Evolutionary conservation across 1,140 invertebrate species (phyloP).

Genomic region (Polyergus mexicanus): DNA sequence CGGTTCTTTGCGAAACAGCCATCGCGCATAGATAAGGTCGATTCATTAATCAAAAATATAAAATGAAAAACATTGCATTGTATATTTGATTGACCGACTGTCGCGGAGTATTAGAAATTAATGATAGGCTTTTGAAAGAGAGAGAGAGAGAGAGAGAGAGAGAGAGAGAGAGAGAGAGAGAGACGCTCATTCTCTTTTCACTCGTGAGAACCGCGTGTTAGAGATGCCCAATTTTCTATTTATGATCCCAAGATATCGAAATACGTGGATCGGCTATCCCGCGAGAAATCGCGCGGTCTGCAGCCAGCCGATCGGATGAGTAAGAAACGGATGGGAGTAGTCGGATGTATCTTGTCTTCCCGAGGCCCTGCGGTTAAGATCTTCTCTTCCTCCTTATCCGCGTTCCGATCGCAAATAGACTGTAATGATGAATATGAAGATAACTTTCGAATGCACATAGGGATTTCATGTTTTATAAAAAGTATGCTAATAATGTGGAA

Average conservation of each 20-base stretch:
- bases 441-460: conserved; percentile 37
- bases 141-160: too few relatives aligned
- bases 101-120: not conserved
- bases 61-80: not conserved
- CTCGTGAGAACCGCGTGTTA: conserved; percentile 22
- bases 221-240: conserved; percentile 71
- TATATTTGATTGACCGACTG: too few relatives aligned
- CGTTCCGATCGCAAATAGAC: conserved; percentile 2
- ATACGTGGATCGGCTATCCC: conserved; percentile 76
- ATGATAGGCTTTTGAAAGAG: too few relatives aligned
- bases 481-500: conserved; percentile 10
- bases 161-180: too few relatives aligned
- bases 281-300: conserved; percentile 71
- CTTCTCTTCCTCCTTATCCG: too few relatives aligned
- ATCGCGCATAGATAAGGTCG: not conserved
- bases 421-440: conserved; percentile 12
- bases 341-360: conserved; percentile 64
- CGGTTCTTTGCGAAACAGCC: not conserved
- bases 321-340: conserved; percentile 79
- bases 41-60: not conserved
- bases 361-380: conserved; percentile 30
- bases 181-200: conserved; percentile 25
- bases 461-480: conserved; percentile 33
- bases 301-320: conserved; percentile 78
- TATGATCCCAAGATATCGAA: conserved; percentile 71